Conservation (phyloP, 2,797 vertebrate species). For the Sebastolobus altivelis region DNA sequence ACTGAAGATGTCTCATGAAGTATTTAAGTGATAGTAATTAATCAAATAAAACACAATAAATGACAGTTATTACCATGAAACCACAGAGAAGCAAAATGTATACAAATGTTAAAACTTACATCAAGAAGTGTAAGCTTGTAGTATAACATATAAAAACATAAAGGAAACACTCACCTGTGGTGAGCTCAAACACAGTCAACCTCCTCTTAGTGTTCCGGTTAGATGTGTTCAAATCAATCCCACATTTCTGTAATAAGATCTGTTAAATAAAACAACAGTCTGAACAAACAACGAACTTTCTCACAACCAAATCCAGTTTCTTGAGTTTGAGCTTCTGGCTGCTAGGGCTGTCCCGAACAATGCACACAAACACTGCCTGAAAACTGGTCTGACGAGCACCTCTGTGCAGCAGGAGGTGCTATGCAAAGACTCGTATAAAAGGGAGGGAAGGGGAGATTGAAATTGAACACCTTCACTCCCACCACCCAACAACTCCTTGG, state of each 20-base stretch:
- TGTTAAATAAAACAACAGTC: neutral
- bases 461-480: conserved; percentile 63
- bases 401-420: conserved; percentile 50
- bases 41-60: neutral
- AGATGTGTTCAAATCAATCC: neutral
- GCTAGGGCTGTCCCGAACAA: neutral
- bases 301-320: neutral
- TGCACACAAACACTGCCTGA: conserved; percentile 12
- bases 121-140: neutral
- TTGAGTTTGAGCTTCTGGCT: neutral
- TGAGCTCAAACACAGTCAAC: conserved; percentile 9
- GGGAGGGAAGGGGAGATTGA: conserved; percentile 58
- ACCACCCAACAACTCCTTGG: conserved; percentile 1
- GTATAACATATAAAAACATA: neutral
- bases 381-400: conserved; percentile 70
- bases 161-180: conserved; percentile 61
- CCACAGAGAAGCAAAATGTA: neutral
- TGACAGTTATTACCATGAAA: neutral
- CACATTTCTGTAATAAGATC: neutral
- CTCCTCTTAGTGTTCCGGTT: conserved; percentile 6
- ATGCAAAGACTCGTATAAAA: conserved; percentile 37
- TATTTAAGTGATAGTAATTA: neutral
- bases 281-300: neutral
- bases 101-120: neutral
- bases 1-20: neutral